Evolutionary conservation across 2,797 vertebrate genomes (phyloP).

Genomic region (Lepilemur ruficaudatus): DNA sequence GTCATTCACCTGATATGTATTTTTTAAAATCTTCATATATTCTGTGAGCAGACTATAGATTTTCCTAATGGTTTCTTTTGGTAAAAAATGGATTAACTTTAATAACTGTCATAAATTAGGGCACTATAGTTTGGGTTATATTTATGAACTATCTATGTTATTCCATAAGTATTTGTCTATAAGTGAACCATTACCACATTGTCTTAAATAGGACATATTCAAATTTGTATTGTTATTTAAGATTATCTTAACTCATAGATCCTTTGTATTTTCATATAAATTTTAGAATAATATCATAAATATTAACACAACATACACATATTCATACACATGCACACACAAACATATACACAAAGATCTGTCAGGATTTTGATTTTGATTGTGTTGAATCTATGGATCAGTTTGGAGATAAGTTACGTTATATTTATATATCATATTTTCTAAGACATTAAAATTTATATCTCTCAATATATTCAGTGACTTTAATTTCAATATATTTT

Average conservation of each 20-base stretch:
- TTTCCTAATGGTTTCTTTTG: not conserved
- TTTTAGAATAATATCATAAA: not conserved
- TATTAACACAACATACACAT: not conserved
- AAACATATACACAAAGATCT: too few relatives aligned
- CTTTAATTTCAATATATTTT: not conserved
- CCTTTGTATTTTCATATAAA: too few relatives aligned
- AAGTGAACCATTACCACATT: not conserved
- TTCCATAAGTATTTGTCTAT: not conserved
- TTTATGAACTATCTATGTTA: not conserved
- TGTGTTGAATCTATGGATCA: not conserved
- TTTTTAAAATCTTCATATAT: not conserved
- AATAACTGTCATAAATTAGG: not conserved
- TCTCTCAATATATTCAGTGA: not conserved
- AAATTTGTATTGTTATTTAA: not conserved
- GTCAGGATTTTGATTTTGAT: not conserved
- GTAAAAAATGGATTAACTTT: not conserved
- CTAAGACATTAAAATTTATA: not conserved
- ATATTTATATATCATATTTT: not conserved
- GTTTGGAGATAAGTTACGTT: not conserved
- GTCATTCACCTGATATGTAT: not conserved
- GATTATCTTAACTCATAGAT: too few relatives aligned
- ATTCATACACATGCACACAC: too few relatives aligned
- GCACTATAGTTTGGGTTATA: not conserved
- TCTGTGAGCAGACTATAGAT: not conserved
- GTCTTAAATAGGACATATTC: not conserved